Conservation (phyloP, 2,113 vertebrate genomes). For the Gulo gulo region DNA sequence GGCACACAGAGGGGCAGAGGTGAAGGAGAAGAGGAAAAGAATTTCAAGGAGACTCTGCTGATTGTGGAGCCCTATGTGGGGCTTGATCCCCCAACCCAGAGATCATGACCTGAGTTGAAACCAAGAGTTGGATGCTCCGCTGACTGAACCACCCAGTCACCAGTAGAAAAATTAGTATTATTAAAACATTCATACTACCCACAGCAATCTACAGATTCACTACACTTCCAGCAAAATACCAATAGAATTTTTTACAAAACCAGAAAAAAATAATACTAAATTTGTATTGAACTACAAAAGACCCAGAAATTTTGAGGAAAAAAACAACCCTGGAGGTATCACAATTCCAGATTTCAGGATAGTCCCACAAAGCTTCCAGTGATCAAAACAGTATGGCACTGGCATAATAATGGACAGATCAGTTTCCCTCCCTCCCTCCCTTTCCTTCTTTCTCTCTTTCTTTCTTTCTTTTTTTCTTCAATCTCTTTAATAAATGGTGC, state of each 20-base stretch:
- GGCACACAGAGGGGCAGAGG: not conserved
- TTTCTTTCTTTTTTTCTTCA: too few species aligned
- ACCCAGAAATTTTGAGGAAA: not conserved
- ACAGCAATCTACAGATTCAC: not conserved
- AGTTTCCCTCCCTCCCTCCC: too few species aligned
- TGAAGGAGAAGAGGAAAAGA: not conserved
- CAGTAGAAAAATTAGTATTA: not conserved
- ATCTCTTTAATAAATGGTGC: not conserved
- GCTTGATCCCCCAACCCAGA: not conserved
- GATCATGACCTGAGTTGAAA: not conserved
- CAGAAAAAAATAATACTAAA: not conserved
- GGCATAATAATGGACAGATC: not conserved
- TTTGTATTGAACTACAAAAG: not conserved
- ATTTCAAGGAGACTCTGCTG: not conserved
- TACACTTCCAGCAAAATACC: not conserved
- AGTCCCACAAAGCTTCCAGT: not conserved
- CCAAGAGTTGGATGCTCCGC: not conserved
- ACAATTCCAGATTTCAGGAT: not conserved
- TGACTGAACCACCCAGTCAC: not conserved
- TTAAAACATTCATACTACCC: not conserved
- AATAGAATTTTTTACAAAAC: not conserved
- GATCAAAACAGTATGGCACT: not conserved
- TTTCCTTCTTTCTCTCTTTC: too few species aligned
- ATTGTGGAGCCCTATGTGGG: not conserved
- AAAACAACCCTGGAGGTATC: not conserved